Evolutionary conservation across 2,888 invertebrate species (phyloP).

Genomic region (Chaitophorus viminalis): DNA sequence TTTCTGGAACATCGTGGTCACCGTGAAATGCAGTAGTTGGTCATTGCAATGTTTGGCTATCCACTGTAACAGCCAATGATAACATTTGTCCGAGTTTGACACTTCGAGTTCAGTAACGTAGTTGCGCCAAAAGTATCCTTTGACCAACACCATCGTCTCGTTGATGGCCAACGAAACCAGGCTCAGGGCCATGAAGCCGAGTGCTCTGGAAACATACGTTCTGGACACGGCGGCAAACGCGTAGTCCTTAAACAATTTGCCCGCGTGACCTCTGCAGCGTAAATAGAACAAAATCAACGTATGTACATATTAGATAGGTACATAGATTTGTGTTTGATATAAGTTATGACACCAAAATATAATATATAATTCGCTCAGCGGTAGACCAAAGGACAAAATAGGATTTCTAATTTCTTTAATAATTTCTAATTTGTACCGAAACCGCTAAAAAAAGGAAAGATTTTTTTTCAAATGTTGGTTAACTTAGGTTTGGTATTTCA

Average conservation of each 20-base stretch:
- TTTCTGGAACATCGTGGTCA: constrained; percentile 63
- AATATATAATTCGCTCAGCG: too few species aligned
- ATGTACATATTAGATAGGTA: too few species aligned
- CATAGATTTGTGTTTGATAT: too few species aligned
- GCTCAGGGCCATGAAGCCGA: background rate
- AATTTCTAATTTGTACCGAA: too few species aligned
- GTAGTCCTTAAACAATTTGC: constrained; percentile 2
- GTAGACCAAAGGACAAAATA: too few species aligned
- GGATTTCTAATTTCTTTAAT: too few species aligned
- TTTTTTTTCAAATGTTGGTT: too few species aligned
- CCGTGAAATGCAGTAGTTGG: constrained; percentile 19
- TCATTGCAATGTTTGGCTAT: constrained; percentile 73
- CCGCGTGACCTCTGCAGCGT: background rate
- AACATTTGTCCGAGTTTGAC: constrained; percentile 94
- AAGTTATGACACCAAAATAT: too few species aligned
- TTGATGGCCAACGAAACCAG: background rate
- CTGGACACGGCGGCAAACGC: background rate
- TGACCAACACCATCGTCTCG: background rate
- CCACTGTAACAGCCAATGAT: constrained; percentile 96
- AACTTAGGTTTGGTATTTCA: too few species aligned
- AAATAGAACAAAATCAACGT: background rate
- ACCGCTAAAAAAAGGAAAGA: too few species aligned
- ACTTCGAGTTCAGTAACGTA: constrained; percentile 96
- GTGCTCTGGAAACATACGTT: background rate
- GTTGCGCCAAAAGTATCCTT: constrained; percentile 74